phyloP scores from a whole-genome alignment of 2,113 vertebrate genomes.

The Embiotoca jacksoni region DNA sequence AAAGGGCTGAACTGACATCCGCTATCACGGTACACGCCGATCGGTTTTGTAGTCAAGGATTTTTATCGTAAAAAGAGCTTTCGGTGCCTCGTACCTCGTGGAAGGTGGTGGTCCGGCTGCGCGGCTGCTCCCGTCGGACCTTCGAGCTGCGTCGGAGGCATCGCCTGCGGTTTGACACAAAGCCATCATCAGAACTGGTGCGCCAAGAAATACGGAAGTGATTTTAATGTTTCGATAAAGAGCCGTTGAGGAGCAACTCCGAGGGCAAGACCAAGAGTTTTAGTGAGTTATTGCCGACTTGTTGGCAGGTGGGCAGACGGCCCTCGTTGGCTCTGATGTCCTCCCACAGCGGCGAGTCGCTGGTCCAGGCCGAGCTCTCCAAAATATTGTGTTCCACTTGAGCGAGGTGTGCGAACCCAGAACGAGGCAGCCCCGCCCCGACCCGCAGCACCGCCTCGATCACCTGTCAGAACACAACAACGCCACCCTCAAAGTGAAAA shows the following conservation, averaged over 20 bases:
- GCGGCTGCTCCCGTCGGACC: slow-evolving; percentile 74
- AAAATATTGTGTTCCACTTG: slow-evolving; percentile 88
- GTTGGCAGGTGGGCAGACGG: slow-evolving; percentile 86
- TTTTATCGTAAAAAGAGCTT: background rate
- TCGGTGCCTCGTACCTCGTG: slow-evolving; percentile 13
- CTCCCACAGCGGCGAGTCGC: slow-evolving; percentile 88
- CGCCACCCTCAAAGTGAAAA: background rate
- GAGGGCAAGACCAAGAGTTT: background rate
- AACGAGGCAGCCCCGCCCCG: slow-evolving; percentile 83
- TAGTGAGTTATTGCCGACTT: slow-evolving; percentile 77
- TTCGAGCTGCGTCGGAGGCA: slow-evolving; percentile 86
- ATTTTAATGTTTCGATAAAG: background rate
- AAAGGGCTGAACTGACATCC: background rate
- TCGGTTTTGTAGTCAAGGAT: background rate
- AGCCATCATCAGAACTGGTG: background rate
- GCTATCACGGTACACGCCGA: background rate
- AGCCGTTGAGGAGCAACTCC: background rate
- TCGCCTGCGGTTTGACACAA: slow-evolving; percentile 82
- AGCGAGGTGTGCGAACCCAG: slow-evolving; percentile 86
- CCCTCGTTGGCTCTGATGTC: slow-evolving; percentile 85
- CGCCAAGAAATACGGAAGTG: rapidly evolving
- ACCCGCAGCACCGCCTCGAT: slow-evolving; percentile 89
- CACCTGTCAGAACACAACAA: slow-evolving; percentile 78
- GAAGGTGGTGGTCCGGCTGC: slow-evolving; percentile 46
- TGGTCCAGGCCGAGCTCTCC: slow-evolving; percentile 90